Conservation (phyloP, 2,113 vertebrate species). For the Butastur rufipennis region DNA sequence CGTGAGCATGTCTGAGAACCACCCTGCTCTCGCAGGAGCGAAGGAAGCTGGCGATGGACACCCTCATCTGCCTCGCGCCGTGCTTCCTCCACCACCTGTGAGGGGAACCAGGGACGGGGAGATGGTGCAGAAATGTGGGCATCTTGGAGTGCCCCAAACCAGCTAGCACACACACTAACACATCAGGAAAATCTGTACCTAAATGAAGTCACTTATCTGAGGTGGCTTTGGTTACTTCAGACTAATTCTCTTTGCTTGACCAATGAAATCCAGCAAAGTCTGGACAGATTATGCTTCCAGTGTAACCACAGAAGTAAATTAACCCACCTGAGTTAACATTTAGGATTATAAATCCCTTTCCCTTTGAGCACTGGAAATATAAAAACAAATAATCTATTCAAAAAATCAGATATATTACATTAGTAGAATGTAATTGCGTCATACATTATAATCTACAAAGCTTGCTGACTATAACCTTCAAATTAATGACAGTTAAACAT, state of each 20-base stretch:
- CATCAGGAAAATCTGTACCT: background rate
- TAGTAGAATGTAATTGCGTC: background rate
- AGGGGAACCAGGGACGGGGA: background rate
- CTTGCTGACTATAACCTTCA: background rate
- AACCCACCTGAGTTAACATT: background rate
- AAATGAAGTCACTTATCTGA: background rate
- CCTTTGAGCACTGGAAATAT: background rate
- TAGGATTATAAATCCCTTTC: background rate
- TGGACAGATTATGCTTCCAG: background rate
- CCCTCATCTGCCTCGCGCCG: background rate
- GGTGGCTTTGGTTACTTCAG: background rate
- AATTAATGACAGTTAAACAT: conserved; percentile 48
- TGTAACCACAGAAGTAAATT: background rate
- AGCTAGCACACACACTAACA: background rate
- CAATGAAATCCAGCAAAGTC: background rate
- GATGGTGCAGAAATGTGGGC: background rate
- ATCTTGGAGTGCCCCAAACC: background rate
- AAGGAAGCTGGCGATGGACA: background rate
- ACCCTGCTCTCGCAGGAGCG: background rate
- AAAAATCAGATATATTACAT: conserved; percentile 4
- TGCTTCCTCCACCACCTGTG: background rate
- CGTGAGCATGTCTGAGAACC: background rate
- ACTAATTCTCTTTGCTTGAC: background rate
- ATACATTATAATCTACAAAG: background rate
- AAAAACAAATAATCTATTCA: background rate